Evolutionary conservation across 2,797 vertebrate genomes (phyloP).

Genomic region (Poeciliopsis paucimaculata): DNA sequence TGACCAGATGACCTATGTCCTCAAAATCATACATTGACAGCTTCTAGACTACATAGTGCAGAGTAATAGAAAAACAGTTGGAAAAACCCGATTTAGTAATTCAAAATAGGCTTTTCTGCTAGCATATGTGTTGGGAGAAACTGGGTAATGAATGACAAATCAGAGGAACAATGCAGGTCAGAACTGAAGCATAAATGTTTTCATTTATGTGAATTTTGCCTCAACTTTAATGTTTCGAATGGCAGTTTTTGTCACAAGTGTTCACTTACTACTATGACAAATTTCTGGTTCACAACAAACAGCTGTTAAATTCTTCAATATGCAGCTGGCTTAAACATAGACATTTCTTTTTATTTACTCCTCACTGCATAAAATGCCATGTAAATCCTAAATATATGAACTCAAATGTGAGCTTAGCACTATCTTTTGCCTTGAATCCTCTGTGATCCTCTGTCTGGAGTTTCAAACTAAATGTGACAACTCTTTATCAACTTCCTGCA

Average conservation of each 20-base stretch:
- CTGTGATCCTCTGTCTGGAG: not conserved
- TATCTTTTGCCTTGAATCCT: not conserved
- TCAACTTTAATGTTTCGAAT: not conserved
- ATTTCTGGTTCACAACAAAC: not conserved
- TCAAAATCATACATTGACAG: not conserved
- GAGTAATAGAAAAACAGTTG: not conserved
- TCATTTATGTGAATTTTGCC: not conserved
- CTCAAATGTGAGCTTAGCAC: not conserved
- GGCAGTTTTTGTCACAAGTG: not conserved
- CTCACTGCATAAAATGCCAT: not conserved
- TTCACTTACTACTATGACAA: not conserved
- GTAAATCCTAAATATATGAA: not conserved
- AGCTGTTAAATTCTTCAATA: not conserved
- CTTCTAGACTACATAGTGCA: not conserved
- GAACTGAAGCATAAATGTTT: not conserved
- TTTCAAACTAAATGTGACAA: not conserved
- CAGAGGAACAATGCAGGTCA: not conserved
- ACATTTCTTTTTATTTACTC: not conserved
- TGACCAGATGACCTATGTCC: not conserved
- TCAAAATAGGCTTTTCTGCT: not conserved
- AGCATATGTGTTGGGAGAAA: not conserved
- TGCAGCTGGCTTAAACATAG: not conserved
- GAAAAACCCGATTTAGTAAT: not conserved
- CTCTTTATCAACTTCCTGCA: not conserved
- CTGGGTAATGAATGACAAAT: not conserved